Percentiles rank a stretch among this genome's conserved stretches.
phyloP scores from a whole-genome alignment of 2,113 vertebrate species.

The Odontophorus gujanensis region DNA sequence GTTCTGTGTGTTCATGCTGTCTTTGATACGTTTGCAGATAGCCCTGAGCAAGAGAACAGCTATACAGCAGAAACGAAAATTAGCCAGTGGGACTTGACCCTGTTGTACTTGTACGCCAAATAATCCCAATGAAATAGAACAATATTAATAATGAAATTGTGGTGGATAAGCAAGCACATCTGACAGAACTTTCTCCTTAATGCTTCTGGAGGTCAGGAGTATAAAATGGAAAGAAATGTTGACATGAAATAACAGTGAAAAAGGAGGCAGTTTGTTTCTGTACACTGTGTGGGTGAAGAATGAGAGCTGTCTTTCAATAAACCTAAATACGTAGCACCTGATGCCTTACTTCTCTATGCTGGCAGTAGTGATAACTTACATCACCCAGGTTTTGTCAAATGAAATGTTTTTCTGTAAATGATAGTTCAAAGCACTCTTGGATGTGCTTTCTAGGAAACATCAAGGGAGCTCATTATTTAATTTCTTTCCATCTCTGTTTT shows the following conservation, averaged over 20 bases:
- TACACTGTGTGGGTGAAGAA: background rate
- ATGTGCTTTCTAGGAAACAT: background rate
- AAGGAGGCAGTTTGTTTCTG: background rate
- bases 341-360: background rate
- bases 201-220: background rate
- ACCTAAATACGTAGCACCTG: background rate
- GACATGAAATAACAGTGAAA: background rate
- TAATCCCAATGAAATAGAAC: conserved; percentile 4
- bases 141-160: background rate
- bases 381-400: background rate
- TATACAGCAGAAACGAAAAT: background rate
- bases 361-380: background rate
- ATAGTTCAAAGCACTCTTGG: background rate
- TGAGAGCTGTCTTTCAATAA: background rate
- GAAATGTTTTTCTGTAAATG: background rate
- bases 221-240: conserved; percentile 6
- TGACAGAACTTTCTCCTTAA: background rate
- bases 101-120: background rate
- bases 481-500: background rate
- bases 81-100: background rate
- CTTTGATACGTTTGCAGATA: conserved; percentile 29
- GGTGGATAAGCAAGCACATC: background rate
- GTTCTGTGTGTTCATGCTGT: conserved; percentile 3
- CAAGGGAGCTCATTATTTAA: background rate
- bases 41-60: background rate